Evolutionary conservation across 2,113 vertebrate genomes (phyloP).

Genomic region (Caloenas nicobarica): DNA sequence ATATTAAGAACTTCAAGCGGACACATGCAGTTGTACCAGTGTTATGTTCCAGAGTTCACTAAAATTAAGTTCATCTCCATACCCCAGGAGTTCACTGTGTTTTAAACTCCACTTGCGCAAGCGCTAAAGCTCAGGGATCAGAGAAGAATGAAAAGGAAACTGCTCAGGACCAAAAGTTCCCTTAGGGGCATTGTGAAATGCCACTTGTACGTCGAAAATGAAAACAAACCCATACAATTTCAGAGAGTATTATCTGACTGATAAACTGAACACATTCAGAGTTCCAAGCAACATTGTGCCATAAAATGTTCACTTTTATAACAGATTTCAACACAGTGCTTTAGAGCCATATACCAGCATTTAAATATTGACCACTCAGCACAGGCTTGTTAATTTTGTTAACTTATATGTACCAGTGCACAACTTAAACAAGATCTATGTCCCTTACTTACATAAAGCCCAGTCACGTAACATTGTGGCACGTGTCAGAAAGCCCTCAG

Average conservation of each 20-base stretch:
- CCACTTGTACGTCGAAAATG: background rate
- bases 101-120: background rate
- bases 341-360: accelerated
- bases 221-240: background rate
- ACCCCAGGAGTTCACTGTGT: background rate
- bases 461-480: background rate
- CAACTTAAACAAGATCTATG: background rate
- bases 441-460: background rate
- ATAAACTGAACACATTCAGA: background rate
- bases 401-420: background rate
- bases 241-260: background rate
- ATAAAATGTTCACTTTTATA: background rate
- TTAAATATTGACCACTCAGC: background rate
- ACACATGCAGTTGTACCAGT: background rate
- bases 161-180: background rate
- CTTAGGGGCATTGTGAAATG: background rate
- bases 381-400: background rate
- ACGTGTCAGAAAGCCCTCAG: background rate
- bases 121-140: background rate
- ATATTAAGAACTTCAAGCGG: background rate
- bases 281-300: background rate
- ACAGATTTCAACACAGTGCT: background rate
- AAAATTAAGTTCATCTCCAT: background rate
- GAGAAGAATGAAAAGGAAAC: background rate
- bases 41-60: background rate